Evolutionary conservation across 2,797 vertebrate genomes (phyloP).

Genomic region (Catamblyrhynchus diadema): DNA sequence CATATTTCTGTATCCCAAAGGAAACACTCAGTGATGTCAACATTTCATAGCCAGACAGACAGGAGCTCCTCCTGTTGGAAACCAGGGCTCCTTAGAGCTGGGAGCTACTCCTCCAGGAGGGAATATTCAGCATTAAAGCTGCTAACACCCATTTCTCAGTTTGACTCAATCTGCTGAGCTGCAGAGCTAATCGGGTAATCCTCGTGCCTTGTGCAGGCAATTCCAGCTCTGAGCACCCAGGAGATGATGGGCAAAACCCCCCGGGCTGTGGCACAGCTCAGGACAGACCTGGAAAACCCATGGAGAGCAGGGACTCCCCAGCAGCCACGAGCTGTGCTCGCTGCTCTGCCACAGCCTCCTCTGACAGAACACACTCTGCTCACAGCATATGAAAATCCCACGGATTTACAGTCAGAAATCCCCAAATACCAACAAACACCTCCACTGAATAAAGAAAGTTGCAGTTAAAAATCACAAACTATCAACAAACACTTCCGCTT

Average conservation of each 20-base stretch:
- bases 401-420: not conserved
- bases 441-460: not conserved
- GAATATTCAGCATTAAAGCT: not conserved
- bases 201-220: not conserved
- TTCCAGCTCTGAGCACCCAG: conserved; percentile 1
- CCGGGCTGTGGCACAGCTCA: not conserved
- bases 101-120: not conserved
- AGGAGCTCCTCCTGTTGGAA: not conserved
- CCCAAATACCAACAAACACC: not conserved
- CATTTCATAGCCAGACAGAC: not conserved
- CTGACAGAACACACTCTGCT: not conserved
- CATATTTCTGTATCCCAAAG: not conserved
- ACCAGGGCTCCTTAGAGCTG: not conserved
- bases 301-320: not conserved
- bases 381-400: not conserved
- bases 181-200: conserved; percentile 35
- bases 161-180: conserved; percentile 45
- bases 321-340: not conserved
- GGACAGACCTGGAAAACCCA: not conserved
- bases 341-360: not conserved
- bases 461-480: not conserved
- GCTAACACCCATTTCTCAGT: conserved; percentile 30
- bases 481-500: not conserved
- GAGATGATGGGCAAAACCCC: not conserved
- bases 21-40: not conserved